Evolutionary conservation across 2,113 vertebrate species (phyloP).

Genomic region (Pygathrix nemaeus): DNA sequence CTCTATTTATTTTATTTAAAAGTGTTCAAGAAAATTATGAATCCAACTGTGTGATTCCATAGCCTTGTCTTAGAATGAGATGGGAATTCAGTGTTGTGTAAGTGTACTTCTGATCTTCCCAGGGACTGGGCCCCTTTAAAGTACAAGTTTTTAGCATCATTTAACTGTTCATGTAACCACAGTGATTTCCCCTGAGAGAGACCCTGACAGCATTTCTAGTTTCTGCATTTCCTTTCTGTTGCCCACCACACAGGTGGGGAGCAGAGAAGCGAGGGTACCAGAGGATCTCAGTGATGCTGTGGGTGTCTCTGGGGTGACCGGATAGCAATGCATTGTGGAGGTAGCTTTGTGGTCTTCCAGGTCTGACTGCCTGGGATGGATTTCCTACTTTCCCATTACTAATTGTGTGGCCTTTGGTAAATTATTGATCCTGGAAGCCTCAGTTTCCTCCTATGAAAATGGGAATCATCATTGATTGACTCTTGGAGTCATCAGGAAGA

Average conservation of each 20-base stretch:
- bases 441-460: background rate
- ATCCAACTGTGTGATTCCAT: background rate
- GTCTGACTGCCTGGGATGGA: background rate
- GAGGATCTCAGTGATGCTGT: background rate
- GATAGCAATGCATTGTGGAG: too few relatives aligned
- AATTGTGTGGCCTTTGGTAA: background rate
- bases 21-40: background rate
- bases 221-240: background rate
- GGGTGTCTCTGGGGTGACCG: accelerated
- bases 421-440: background rate
- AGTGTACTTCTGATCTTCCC: background rate
- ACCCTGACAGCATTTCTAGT: background rate
- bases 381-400: background rate
- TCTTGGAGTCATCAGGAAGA: background rate
- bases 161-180: background rate
- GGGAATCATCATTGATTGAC: background rate
- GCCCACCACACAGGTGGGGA: background rate
- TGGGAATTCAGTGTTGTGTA: background rate
- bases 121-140: background rate
- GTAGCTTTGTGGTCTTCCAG: too few relatives aligned
- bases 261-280: background rate
- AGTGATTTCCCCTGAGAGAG: background rate
- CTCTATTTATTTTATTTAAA: background rate
- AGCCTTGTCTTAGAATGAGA: background rate
- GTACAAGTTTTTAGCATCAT: background rate